Conservation (phyloP, 2,797 vertebrate species). For the Philypnodon macrostomus region DNA sequence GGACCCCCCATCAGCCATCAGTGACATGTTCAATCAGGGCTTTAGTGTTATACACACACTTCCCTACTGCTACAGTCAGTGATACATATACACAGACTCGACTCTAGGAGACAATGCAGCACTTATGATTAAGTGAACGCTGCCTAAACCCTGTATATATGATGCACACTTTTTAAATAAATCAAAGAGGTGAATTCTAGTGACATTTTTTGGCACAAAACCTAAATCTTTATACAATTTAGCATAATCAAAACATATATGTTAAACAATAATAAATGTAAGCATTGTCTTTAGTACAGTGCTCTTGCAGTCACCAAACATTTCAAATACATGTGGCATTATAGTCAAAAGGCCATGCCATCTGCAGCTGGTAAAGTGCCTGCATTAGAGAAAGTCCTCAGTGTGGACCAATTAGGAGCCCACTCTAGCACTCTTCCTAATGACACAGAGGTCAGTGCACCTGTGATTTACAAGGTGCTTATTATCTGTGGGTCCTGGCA, state of each 20-base stretch:
- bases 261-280: too few species aligned
- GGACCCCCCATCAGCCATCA: slow-evolving; percentile 76
- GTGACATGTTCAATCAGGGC: slow-evolving; percentile 77
- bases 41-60: slow-evolving; percentile 48
- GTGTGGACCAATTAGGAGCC: slow-evolving; percentile 18
- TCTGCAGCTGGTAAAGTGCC: slow-evolving; percentile 43
- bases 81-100: slow-evolving; percentile 22
- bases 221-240: too few species aligned
- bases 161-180: too few species aligned
- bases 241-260: too few species aligned
- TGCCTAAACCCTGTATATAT: slow-evolving; percentile 17
- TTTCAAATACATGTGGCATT: too few species aligned
- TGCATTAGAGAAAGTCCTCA: slow-evolving; percentile 39
- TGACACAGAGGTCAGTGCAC: slow-evolving; percentile 41
- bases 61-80: slow-evolving; percentile 25
- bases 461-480: slow-evolving; percentile 50
- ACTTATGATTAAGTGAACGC: slow-evolving; percentile 34
- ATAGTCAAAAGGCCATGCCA: slow-evolving; percentile 45
- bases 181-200: too few species aligned
- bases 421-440: slow-evolving; percentile 26
- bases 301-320: too few species aligned
- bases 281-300: too few species aligned
- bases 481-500: slow-evolving; percentile 43
- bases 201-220: too few species aligned
- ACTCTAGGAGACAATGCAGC: slow-evolving; percentile 33